phyloP scores from a whole-genome alignment of 2,888 invertebrate species.

The Temnothorax unifasciatus region DNA sequence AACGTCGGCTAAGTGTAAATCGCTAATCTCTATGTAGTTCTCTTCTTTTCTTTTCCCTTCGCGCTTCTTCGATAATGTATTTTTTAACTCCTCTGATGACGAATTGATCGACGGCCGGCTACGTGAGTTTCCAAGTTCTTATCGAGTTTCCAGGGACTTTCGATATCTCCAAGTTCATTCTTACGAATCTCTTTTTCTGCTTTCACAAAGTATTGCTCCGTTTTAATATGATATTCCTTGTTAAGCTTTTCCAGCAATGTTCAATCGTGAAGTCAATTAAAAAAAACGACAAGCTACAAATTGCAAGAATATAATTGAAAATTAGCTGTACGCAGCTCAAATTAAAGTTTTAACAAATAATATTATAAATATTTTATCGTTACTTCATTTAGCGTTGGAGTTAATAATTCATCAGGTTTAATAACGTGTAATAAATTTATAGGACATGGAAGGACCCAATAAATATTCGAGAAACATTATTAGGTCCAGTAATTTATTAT shows the following conservation, averaged over 20 bases:
- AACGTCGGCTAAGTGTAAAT: slow-evolving; percentile 59
- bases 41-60: neutral
- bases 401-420: neutral
- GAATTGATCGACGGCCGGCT: slow-evolving; percentile 66
- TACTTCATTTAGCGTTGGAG: neutral
- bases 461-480: slow-evolving; percentile 7
- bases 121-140: slow-evolving; percentile 56
- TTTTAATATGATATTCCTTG: slow-evolving; percentile 9
- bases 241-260: slow-evolving; percentile 9
- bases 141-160: slow-evolving; percentile 46
- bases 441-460: neutral
- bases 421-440: neutral
- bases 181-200: slow-evolving; percentile 28
- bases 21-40: slow-evolving; percentile 59
- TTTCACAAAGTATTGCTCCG: neutral
- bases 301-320: slow-evolving; percentile 4
- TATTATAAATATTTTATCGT: neutral
- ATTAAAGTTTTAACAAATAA: neutral
- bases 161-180: slow-evolving; percentile 47
- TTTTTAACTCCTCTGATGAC: slow-evolving; percentile 69
- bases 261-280: slow-evolving; percentile 20
- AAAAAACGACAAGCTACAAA: neutral
- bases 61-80: slow-evolving; percentile 65
- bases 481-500: neutral
- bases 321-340: neutral